These are phyloP conservation scores for Drosophila pachea DNA, from an alignment of 1,140 invertebrate species.

Conservation along the genomic window DNA sequence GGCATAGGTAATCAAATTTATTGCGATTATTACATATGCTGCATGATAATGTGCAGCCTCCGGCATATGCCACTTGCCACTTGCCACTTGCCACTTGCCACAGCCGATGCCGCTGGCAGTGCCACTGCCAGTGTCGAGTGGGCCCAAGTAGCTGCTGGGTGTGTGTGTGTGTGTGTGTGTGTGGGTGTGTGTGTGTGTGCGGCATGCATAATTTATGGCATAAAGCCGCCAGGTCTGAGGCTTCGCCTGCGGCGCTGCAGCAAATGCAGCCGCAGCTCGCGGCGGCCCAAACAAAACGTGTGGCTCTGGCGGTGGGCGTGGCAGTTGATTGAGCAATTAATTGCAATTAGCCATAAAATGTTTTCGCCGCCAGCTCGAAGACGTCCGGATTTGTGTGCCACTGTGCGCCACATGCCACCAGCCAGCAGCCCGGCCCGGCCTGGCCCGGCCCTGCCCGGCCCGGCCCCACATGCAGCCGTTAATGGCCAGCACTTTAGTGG, in stretches of 20 bases:
- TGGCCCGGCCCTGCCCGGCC: too few relatives aligned
- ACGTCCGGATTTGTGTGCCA: background rate
- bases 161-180: conserved; percentile 27
- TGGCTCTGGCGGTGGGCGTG: background rate
- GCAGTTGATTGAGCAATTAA: conserved; percentile 45
- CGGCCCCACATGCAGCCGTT: conserved; percentile 39
- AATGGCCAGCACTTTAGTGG: conserved; percentile 41
- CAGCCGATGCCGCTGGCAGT: conserved; percentile 1
- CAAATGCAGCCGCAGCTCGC: conserved; percentile 2
- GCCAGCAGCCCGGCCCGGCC: too few relatives aligned
- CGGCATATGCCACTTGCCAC: conserved; percentile 2
- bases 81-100: conserved; percentile 4
- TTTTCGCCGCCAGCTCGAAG: conserved; percentile 6
- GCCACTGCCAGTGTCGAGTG: conserved; percentile 26
- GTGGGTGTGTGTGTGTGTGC: conserved; percentile 28
- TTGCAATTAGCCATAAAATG: conserved; percentile 40
- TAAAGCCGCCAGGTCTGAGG: conserved; percentile 4
- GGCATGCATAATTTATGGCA: conserved; percentile 46
- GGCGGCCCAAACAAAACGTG: background rate
- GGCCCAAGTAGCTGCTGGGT: conserved; percentile 33
- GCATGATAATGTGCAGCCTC: conserved; percentile 36
- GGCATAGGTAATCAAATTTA: conserved; percentile 52
- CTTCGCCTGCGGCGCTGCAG: conserved; percentile 1
- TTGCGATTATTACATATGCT: conserved; percentile 47
- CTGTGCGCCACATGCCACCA: background rate